A percentile compares a stretch with the other conserved stretches of the same genome.
These are phyloP conservation scores for Alethe castanea DNA, from an alignment of 2,113 vertebrate species.

Conservation along the genomic window DNA sequence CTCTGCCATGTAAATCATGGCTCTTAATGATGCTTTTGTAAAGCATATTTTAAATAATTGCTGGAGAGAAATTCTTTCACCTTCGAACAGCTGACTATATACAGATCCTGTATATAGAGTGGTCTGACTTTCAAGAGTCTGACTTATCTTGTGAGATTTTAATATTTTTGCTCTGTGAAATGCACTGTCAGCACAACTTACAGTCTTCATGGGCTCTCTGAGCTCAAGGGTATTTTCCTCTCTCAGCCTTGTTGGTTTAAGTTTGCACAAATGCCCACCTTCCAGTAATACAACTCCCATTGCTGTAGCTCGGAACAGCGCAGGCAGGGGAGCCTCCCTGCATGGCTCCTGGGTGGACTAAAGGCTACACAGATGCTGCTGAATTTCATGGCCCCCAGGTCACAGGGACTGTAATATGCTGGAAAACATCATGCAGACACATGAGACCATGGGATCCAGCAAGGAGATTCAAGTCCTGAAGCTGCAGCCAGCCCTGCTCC, in stretches of 20 bases:
- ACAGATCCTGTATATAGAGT: not conserved
- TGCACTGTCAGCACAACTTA: not conserved
- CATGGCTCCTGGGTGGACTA: fast-evolving
- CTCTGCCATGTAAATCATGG: not conserved
- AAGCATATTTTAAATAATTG: not conserved
- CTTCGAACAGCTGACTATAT: not conserved
- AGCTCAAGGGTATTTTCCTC: not conserved
- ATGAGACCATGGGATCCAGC: not conserved
- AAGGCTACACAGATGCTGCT: not conserved
- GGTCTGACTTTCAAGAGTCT: not conserved
- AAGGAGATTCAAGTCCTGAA: not conserved
- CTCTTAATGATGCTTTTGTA: not conserved
- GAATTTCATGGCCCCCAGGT: not conserved
- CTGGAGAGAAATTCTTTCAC: not conserved
- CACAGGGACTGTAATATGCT: not conserved
- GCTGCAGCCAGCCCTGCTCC: not conserved
- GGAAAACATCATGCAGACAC: fast-evolving
- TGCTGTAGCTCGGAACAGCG: not conserved
- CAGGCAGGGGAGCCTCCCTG: not conserved
- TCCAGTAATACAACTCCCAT: not conserved
- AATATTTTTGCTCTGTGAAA: not conserved
- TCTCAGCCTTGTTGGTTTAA: not conserved
- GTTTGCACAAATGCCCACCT: not conserved
- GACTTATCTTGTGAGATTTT: not conserved
- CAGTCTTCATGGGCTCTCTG: not conserved